A percentile compares a stretch with the other conserved stretches of the same genome.
Conservation (phyloP, 2,113 vertebrate genomes). For the Pterophyllum scalare region DNA sequence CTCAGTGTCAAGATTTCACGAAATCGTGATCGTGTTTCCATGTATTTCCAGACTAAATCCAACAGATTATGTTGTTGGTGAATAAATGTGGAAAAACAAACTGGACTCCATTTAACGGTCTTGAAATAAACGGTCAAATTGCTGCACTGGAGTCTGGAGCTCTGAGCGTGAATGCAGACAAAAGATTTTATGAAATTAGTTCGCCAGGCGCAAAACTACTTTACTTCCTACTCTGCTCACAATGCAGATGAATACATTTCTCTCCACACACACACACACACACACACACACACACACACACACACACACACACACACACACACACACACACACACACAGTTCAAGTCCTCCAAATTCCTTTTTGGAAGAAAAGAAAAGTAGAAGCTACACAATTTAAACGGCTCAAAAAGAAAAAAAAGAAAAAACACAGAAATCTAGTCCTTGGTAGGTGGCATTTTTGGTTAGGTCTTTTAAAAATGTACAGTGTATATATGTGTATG, state of each 20-base stretch:
- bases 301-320: not conserved
- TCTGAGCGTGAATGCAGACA: not conserved
- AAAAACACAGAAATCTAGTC: conserved; percentile 30
- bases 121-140: not conserved
- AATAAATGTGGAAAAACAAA: conserved; percentile 17
- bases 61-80: not conserved
- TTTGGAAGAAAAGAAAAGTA: conserved; percentile 37
- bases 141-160: not conserved
- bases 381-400: conserved; percentile 68
- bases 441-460: conserved; percentile 55
- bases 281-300: not conserved
- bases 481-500: conserved; percentile 14
- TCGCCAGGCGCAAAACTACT: not conserved
- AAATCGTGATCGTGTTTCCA: not conserved
- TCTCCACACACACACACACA: not conserved
- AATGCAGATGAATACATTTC: not conserved
- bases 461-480: conserved; percentile 48
- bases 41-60: conserved; percentile 1
- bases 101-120: not conserved
- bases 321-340: not conserved
- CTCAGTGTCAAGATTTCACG: not conserved
- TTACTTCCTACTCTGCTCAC: conserved; percentile 10
- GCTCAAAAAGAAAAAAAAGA: conserved; percentile 23
- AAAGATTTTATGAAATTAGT: not conserved
- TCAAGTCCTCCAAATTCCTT: conserved; percentile 44